Base-by-base conservation (phyloP, 2,113 vertebrate genomes). In the Pomatostomus ruficeps region DNA sequence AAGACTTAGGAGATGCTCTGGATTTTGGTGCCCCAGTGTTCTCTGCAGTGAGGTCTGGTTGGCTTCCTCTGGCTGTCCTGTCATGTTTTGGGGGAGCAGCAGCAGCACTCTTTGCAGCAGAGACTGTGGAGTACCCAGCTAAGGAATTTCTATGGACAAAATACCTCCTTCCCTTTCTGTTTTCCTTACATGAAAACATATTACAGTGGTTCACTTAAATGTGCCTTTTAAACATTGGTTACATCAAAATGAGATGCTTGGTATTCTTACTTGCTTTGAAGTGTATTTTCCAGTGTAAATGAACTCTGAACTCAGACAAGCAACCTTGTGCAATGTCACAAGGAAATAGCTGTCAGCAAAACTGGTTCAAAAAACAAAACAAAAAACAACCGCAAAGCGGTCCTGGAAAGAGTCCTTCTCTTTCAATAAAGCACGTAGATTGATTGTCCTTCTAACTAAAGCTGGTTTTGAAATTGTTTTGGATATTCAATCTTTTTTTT, bases 401-500 rank as follows among this genome's bases (percentile, higher is more conserved):
- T 88, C 72, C 74, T 82, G 76, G 52, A 14, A 38, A 61, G 22
- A 83, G 7, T 59, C 8, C 7, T 75, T 57, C 70, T 86, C 29
- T 89, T 81, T 67, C 70, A 78, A 2, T 80, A 71, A 68, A 90
- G 5, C 22, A 33, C 23, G 7, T 1, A 2, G 48, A 17, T 86
- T 52, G 18, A 43, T 86, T 78, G 38, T 81, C 20, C 35, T 61
- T 57, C 14, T 46, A 75, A 35, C 48, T 43, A 36, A 85, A 83
- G 7, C 66, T 92, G 54, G 3, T 45, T 88, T 70, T 84, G 70
- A 78, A 62, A 57, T 57, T 59, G 21, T 45, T 84, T 72, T 76
- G 86, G 91, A n/a, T 97, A 42, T 93, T 92, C 95, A 90, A 91
- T 97, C 81, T 97, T 80, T 97, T 75, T 55, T 81, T 95, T 94